These are phyloP conservation scores for Ophioderma brevispina DNA, from an alignment of 35 echinoderm and acorn worm genomes.

Conservation along the genomic window DNA sequence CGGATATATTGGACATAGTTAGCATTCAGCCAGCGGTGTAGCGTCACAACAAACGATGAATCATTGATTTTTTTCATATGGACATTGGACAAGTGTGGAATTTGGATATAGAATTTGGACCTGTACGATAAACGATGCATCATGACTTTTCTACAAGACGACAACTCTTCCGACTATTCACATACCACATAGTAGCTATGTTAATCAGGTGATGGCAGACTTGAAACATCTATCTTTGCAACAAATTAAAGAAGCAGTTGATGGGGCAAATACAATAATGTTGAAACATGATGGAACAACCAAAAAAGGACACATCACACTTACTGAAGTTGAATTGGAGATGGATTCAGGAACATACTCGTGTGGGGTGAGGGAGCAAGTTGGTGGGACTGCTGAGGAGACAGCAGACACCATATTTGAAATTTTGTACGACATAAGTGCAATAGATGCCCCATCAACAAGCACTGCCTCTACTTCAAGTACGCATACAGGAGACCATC, in stretches of 20 bases:
- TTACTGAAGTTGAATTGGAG: not conserved
- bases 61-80: too few relatives aligned
- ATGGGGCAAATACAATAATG: not conserved
- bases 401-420: not conserved
- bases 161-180: too few relatives aligned
- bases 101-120: too few relatives aligned
- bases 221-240: not conserved
- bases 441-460: too few relatives aligned
- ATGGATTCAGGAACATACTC: not conserved
- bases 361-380: not conserved
- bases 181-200: not conserved
- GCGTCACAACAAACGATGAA: too few relatives aligned
- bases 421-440: not conserved
- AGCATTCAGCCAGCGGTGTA: too few relatives aligned
- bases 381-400: not conserved
- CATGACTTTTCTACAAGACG: too few relatives aligned
- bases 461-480: too few relatives aligned
- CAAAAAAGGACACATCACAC: not conserved
- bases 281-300: slow-evolving; percentile 11
- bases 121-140: too few relatives aligned
- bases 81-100: too few relatives aligned
- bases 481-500: not conserved
- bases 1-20: too few relatives aligned
- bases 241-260: not conserved
- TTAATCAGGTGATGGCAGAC: not conserved